These are phyloP conservation scores for Stenurella melanura DNA, from an alignment of 2,888 invertebrate species.

Conservation along the genomic window DNA sequence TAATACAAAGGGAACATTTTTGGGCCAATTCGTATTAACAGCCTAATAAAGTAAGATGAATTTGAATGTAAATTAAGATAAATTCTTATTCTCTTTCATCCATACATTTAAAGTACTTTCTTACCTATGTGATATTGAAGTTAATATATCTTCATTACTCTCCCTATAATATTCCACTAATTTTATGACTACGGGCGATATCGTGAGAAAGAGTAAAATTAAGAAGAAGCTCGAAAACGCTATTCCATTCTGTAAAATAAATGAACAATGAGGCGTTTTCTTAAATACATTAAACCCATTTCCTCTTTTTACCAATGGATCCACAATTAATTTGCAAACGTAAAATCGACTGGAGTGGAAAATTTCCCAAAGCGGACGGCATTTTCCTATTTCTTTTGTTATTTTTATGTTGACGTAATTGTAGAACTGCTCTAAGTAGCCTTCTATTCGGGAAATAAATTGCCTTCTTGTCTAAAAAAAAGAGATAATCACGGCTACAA, in stretches of 20 bases:
- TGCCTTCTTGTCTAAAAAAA: constrained; percentile 57
- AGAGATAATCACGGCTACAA: constrained; percentile 37
- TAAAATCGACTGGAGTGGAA: constrained; percentile 80
- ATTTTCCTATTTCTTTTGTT: constrained; percentile 80
- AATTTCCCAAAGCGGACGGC: constrained; percentile 83
- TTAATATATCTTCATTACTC: constrained; percentile 59
- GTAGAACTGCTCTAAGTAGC: constrained; percentile 75
- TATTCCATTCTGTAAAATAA: constrained; percentile 67
- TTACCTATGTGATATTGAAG: constrained; percentile 65
- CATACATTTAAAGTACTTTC: constrained; percentile 37
- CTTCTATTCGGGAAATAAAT: constrained; percentile 59
- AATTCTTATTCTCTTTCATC: constrained; percentile 34
- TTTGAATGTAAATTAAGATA: constrained; percentile 37
- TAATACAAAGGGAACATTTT: constrained; percentile 15
- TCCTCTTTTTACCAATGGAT: constrained; percentile 77
- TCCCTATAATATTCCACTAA: constrained; percentile 68
- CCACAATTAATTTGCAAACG: constrained; percentile 79
- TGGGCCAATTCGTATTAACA: constrained; percentile 8
- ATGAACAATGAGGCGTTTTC: constrained; percentile 22
- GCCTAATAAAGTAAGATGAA: constrained; percentile 19
- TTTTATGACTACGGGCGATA: constrained; percentile 69
- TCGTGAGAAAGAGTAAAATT: constrained; percentile 69
- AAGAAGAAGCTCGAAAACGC: constrained; percentile 68
- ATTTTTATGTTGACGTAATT: constrained; percentile 80
- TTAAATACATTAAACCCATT: constrained; percentile 37